Percentiles rank a stretch among this genome's conserved stretches.
These are phyloP conservation scores for Chrosomus eos DNA, from an alignment of 2,797 vertebrate species.

Conservation along the genomic window DNA sequence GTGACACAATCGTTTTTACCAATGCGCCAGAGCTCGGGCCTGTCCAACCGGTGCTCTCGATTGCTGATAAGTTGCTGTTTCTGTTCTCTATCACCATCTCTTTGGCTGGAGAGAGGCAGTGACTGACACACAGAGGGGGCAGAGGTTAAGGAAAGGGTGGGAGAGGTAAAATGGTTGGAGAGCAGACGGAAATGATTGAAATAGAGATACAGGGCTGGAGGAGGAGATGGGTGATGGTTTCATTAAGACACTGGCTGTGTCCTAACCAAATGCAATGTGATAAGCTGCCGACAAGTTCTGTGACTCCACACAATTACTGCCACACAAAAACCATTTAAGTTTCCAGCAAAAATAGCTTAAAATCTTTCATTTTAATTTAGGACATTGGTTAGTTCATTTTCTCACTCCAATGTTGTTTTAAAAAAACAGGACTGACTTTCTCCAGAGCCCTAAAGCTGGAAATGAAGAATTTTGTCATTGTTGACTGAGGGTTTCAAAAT, in stretches of 20 bases:
- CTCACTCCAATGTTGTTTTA: not conserved
- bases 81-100: slow-evolving; percentile 25
- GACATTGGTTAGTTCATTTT: not conserved
- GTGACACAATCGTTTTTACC: slow-evolving; percentile 42
- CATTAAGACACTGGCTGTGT: slow-evolving; percentile 26
- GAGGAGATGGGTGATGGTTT: slow-evolving; percentile 30
- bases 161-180: not conserved
- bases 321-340: not conserved
- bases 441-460: not conserved
- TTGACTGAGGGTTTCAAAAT: not conserved
- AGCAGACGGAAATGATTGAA: not conserved
- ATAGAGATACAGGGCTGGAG: slow-evolving; percentile 6
- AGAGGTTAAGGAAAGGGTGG: not conserved
- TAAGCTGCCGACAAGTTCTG: not conserved
- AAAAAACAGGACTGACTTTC: not conserved
- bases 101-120: slow-evolving; percentile 7
- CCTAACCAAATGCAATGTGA: not conserved
- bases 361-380: not conserved
- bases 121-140: not conserved
- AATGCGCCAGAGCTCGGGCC: not conserved
- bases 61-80: slow-evolving; percentile 17
- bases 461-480: not conserved
- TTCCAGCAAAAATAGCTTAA: not conserved
- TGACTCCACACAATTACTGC: not conserved
- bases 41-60: not conserved